Conservation (phyloP, 30 jellyfish, hydroid and myxozoan genomes). For the Mastigias papua region DNA sequence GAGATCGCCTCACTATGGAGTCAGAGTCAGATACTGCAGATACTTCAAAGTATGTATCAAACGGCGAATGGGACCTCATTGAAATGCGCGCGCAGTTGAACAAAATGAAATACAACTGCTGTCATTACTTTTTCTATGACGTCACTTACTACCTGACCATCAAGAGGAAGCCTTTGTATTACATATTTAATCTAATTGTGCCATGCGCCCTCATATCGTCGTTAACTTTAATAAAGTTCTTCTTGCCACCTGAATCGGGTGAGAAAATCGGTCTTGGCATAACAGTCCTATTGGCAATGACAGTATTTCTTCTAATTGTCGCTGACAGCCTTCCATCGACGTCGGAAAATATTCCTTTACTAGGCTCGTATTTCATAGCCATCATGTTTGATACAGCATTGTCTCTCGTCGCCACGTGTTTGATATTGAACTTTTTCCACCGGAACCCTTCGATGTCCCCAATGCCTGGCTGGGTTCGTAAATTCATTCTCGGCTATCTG, state of each 20-base stretch:
- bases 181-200: slow-evolving; percentile 74
- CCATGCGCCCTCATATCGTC: slow-evolving; percentile 87
- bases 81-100: slow-evolving; percentile 80
- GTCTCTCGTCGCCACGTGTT: slow-evolving; percentile 85
- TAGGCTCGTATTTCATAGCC: slow-evolving; percentile 82
- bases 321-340: slow-evolving; percentile 91
- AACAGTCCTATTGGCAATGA: slow-evolving; percentile 84
- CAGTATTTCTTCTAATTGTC: slow-evolving; percentile 77
- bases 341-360: slow-evolving; percentile 80
- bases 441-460: slow-evolving; percentile 90
- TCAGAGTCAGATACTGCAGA: slow-evolving; percentile 71
- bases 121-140: slow-evolving; percentile 75
- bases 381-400: slow-evolving; percentile 87
- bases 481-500: slow-evolving; percentile 72
- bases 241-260: slow-evolving; percentile 87
- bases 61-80: slow-evolving; percentile 86
- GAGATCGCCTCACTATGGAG: slow-evolving; percentile 86
- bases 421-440: slow-evolving; percentile 80
- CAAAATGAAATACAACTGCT: slow-evolving; percentile 79
- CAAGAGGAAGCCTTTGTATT: slow-evolving; percentile 80
- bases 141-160: slow-evolving; percentile 79
- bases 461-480: slow-evolving; percentile 83
- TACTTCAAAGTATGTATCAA: slow-evolving; percentile 69
- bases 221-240: slow-evolving; percentile 79
- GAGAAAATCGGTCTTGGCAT: slow-evolving; percentile 89